Evolutionary conservation across 2,113 vertebrate genomes (phyloP).

Genomic region (Excalfactoria chinensis): DNA sequence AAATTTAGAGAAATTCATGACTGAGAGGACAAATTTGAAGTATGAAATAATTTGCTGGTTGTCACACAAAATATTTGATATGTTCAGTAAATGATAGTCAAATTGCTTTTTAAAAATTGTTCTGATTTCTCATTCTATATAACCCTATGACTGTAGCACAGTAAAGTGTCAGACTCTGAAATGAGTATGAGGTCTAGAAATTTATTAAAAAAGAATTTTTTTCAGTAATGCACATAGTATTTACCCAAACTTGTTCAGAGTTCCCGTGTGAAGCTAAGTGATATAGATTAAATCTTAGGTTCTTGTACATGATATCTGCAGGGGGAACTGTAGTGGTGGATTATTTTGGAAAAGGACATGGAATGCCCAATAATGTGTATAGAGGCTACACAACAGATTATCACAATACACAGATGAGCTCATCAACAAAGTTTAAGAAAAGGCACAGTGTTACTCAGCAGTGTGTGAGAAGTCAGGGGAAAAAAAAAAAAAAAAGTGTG

Average conservation of each 20-base stretch:
- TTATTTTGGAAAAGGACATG: neutral
- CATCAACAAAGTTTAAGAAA: neutral
- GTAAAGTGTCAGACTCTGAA: neutral
- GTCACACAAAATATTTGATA: neutral
- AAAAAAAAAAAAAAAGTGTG: neutral
- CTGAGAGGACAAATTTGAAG: neutral
- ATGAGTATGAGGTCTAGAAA: neutral
- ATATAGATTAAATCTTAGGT: neutral
- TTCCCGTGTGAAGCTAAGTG: neutral
- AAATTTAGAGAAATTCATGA: neutral
- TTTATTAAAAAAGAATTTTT: neutral
- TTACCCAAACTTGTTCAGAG: neutral
- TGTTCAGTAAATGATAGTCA: neutral
- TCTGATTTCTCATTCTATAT: neutral
- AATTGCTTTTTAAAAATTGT: neutral
- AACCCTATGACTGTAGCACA: neutral
- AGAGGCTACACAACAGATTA: neutral
- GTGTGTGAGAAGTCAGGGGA: neutral
- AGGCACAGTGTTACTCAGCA: neutral
- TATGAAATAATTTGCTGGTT: neutral
- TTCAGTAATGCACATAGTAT: neutral
- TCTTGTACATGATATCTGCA: neutral
- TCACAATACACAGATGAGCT: neutral
- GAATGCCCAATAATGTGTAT: neutral
- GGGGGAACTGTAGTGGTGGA: neutral